Conservation (phyloP, 2,113 vertebrate species). For the Neolamprologus devosi region DNA sequence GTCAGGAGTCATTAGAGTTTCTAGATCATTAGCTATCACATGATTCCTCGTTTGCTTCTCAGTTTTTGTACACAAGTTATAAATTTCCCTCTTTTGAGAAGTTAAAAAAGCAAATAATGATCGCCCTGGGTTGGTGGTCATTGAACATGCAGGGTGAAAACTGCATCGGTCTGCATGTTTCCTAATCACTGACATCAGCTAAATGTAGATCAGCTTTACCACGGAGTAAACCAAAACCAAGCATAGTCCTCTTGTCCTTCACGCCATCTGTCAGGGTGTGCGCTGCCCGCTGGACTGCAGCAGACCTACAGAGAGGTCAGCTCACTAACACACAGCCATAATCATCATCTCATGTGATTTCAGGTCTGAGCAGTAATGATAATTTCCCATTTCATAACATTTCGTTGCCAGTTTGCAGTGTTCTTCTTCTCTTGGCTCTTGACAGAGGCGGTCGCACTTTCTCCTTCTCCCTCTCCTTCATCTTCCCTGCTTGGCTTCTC, state of each 20-base stretch:
- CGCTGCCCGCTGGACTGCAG: not conserved
- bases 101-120: not conserved
- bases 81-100: not conserved
- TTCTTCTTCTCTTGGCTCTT: not conserved
- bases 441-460: not conserved
- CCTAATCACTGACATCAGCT: not conserved
- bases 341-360: not conserved
- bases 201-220: not conserved
- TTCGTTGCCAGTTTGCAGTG: not conserved
- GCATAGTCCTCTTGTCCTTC: not conserved
- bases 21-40: not conserved
- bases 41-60: not conserved
- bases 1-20: not conserved
- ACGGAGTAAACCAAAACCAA: not conserved
- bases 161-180: not conserved
- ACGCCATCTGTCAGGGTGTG: not conserved
- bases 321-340: not conserved
- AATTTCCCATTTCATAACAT: not conserved
- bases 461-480: not conserved
- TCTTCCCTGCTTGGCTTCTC: not conserved
- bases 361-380: not conserved
- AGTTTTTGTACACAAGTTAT: not conserved
- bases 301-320: not conserved
- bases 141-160: not conserved
- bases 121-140: not conserved